These are phyloP conservation scores for Morone chrysops DNA, from an alignment of 2,113 vertebrate species.

Conservation along the genomic window DNA sequence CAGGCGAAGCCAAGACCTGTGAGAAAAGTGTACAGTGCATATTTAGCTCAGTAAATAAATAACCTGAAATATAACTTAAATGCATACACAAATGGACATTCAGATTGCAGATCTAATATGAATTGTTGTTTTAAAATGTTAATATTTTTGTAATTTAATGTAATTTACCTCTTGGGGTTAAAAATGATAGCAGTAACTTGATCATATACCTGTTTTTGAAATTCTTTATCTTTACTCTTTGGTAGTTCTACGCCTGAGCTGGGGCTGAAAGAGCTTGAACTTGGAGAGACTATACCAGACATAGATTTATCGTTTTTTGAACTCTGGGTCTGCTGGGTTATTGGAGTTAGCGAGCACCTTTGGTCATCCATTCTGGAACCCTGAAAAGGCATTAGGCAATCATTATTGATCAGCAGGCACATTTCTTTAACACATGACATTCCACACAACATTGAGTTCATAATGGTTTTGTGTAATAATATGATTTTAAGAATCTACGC, in stretches of 20 bases:
- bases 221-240: conserved; percentile 46
- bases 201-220: conserved; percentile 52
- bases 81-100: not conserved
- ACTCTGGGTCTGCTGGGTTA: not conserved
- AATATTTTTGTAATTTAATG: not conserved
- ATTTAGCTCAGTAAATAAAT: not conserved
- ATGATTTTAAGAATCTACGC: not conserved
- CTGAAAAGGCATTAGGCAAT: conserved; percentile 54
- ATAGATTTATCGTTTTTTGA: not conserved
- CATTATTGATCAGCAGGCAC: not conserved
- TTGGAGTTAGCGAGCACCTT: conserved; percentile 67
- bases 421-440: not conserved
- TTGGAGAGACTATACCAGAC: conserved; percentile 7
- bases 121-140: not conserved
- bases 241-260: conserved; percentile 53
- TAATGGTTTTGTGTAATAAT: not conserved
- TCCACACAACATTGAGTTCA: not conserved
- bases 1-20: conserved; percentile 51
- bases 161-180: not conserved
- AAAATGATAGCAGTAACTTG: not conserved
- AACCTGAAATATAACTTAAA: not conserved
- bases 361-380: conserved; percentile 79
- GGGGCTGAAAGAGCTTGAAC: conserved; percentile 73
- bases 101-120: not conserved
- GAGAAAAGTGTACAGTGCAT: not conserved